A percentile compares a stretch with the other conserved stretches of the same genome.
These are phyloP conservation scores for Atta texana DNA, from an alignment of 1,140 invertebrate species.

Conservation along the genomic window DNA sequence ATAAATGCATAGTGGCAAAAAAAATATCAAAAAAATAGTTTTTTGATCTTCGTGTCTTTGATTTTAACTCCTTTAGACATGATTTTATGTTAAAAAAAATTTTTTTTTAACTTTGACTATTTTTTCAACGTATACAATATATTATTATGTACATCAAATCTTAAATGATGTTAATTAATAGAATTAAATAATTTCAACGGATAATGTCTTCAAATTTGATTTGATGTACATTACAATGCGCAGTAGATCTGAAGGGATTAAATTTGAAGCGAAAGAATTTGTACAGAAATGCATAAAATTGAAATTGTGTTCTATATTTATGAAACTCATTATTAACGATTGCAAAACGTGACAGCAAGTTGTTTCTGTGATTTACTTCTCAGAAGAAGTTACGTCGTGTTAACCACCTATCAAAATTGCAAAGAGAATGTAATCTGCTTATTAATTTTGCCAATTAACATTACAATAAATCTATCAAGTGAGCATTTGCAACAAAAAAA, in stretches of 20 bases:
- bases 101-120: no score
- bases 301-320: conserved; percentile 24
- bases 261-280: conserved; percentile 1
- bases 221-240: no score
- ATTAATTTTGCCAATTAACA: conserved; percentile 36
- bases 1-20: not conserved
- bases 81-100: no score
- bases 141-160: no score
- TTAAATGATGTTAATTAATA: no score
- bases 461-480: conserved; percentile 34
- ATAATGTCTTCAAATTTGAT: no score
- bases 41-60: not conserved
- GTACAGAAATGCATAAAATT: conserved; percentile 16
- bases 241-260: no score
- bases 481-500: not conserved
- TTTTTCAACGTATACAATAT: no score
- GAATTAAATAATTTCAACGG: no score
- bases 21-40: not conserved
- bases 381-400: conserved; percentile 26
- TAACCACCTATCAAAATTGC: conserved; percentile 25
- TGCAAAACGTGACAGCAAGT: conserved; percentile 24
- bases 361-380: conserved; percentile 13
- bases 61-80: not conserved
- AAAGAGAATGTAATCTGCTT: conserved; percentile 6
- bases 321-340: conserved; percentile 37